Evolutionary conservation across 2,797 vertebrate genomes (phyloP).

Genomic region (Cyclopterus lumpus): DNA sequence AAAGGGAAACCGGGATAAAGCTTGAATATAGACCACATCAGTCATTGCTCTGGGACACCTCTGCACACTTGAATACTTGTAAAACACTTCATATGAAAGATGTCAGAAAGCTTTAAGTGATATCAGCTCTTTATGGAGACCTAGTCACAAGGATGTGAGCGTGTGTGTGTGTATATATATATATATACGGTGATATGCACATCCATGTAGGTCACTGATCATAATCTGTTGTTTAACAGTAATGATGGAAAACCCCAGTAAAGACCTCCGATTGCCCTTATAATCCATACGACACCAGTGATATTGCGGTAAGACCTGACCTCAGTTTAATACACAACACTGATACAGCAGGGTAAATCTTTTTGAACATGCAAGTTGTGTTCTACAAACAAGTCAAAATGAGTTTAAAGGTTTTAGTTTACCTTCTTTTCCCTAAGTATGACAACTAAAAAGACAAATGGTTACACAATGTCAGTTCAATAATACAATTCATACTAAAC

Average conservation of each 20-base stretch:
- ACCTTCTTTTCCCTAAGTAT: neutral
- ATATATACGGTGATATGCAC: neutral
- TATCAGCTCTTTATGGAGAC: neutral
- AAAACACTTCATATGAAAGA: neutral
- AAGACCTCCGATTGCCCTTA: neutral
- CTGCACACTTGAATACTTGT: neutral
- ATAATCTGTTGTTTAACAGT: neutral
- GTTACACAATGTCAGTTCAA: neutral
- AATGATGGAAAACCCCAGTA: neutral
- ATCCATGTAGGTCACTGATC: neutral
- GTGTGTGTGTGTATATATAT: slow-evolving; percentile 1
- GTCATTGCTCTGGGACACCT: neutral
- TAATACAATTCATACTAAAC: neutral
- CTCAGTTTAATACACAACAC: neutral
- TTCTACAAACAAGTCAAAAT: too few species aligned
- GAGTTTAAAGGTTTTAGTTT: neutral
- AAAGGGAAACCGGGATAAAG: neutral
- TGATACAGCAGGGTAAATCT: neutral
- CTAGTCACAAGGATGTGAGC: slow-evolving; percentile 23
- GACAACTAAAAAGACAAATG: neutral
- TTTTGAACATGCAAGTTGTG: neutral
- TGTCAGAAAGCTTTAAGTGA: neutral
- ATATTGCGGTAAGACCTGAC: neutral
- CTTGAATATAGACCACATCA: neutral
- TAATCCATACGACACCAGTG: neutral